A percentile compares a stretch with the other conserved stretches of the same genome.
These are phyloP conservation scores for Trinectes maculatus DNA, from an alignment of 2,113 vertebrate species.

Conservation along the genomic window DNA sequence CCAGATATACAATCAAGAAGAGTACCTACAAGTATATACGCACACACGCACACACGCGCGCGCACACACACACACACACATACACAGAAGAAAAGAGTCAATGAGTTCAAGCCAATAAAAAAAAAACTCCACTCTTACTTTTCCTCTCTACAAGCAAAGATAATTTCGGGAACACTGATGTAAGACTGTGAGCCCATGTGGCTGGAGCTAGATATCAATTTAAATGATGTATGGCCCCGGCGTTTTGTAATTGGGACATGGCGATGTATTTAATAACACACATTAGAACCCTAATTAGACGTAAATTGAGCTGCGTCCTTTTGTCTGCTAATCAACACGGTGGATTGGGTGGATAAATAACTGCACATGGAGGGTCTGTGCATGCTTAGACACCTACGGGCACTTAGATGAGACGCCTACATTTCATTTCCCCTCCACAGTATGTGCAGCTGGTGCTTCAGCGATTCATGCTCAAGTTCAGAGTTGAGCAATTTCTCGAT, in stretches of 20 bases:
- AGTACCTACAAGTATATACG: slow-evolving; percentile 12
- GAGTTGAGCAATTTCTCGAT: neutral
- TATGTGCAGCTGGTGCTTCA: slow-evolving; percentile 1
- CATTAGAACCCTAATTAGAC: slow-evolving; percentile 83
- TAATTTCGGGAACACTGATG: slow-evolving; percentile 67
- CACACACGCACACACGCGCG: slow-evolving; percentile 13
- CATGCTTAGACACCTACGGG: slow-evolving; percentile 32
- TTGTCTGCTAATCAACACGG: slow-evolving; percentile 76
- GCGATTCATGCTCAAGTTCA: neutral
- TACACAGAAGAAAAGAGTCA: slow-evolving; percentile 40
- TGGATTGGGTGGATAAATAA: slow-evolving; percentile 69
- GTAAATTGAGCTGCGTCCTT: slow-evolving; percentile 80
- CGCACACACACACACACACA: slow-evolving; percentile 10
- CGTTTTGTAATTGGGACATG: slow-evolving; percentile 84
- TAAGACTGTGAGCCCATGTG: slow-evolving; percentile 68
- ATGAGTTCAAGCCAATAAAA: slow-evolving; percentile 50
- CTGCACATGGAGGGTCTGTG: slow-evolving; percentile 41
- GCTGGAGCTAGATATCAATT: slow-evolving; percentile 81
- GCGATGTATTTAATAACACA: slow-evolving; percentile 84
- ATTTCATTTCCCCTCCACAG: slow-evolving; percentile 24
- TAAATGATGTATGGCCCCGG: slow-evolving; percentile 81
- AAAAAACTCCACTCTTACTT: slow-evolving; percentile 38
- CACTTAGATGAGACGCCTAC: neutral
- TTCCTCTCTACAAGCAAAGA: slow-evolving; percentile 47
- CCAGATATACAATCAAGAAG: slow-evolving; percentile 52